Percentiles rank a stretch among this genome's conserved stretches.
Evolutionary conservation across 2,888 invertebrate genomes (phyloP).

Genomic region (Craniophora ligustri): DNA sequence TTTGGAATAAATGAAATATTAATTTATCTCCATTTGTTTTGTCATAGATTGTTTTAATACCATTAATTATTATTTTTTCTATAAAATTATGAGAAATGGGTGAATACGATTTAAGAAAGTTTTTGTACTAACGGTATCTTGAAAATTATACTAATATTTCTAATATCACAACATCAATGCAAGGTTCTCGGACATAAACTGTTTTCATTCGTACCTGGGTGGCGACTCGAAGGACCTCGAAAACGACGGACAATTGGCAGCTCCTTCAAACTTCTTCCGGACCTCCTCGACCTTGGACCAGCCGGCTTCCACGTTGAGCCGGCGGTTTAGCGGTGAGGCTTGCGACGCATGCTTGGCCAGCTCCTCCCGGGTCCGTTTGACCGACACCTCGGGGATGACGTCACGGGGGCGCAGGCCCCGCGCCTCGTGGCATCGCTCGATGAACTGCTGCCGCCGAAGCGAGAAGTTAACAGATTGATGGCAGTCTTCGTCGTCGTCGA

Average conservation of each 20-base stretch:
- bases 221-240: conserved; percentile 84
- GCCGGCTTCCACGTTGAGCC: conserved; percentile 84
- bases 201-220: conserved; percentile 70
- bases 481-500: conserved; percentile 76
- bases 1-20: too few species aligned
- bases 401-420: conserved; percentile 73
- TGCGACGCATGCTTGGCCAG: conserved; percentile 82
- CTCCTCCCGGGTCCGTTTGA: conserved; percentile 80
- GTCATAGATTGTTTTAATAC: too few species aligned
- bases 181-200: too few species aligned
- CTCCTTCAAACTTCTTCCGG: conserved; percentile 83
- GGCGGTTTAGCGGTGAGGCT: conserved; percentile 75
- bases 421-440: conserved; percentile 84
- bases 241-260: conserved; percentile 70
- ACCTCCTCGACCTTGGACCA: conserved; percentile 87
- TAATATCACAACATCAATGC: too few species aligned
- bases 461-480: conserved; percentile 71
- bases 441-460: conserved; percentile 81
- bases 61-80: too few species aligned
- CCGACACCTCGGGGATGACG: conserved; percentile 78
- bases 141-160: too few species aligned
- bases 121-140: too few species aligned
- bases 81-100: too few species aligned
- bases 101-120: too few species aligned
- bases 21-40: too few species aligned